A percentile compares a stretch with the other conserved stretches of the same genome.
Evolutionary conservation across 2,888 invertebrate species (phyloP).

Genomic region (Lasioglossum pauxillum): DNA sequence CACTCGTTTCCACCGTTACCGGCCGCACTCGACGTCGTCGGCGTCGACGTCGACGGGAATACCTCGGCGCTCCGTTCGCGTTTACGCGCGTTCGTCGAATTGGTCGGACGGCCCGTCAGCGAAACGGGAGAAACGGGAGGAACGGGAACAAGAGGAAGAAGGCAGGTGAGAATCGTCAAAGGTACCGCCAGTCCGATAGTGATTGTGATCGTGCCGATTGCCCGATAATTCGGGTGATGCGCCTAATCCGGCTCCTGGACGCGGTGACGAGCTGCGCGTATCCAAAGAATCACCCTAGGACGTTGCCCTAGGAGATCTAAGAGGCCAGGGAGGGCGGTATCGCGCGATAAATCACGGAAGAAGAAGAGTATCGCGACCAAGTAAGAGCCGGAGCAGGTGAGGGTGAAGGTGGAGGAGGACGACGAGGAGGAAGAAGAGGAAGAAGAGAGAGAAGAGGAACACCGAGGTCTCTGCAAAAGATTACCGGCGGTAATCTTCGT

Average conservation of each 20-base stretch:
- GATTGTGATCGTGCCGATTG: constrained; percentile 52
- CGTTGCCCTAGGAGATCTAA: background rate
- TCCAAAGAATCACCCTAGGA: background rate
- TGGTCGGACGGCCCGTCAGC: background rate
- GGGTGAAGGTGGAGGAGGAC: constrained; percentile 22
- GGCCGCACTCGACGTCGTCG: background rate
- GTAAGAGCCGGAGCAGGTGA: constrained; percentile 32
- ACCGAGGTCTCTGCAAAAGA: background rate
- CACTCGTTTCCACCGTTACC: background rate
- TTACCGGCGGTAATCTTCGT: constrained; percentile 12
- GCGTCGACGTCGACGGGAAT: background rate
- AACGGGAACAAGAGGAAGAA: background rate
- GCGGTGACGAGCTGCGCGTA: constrained; percentile 13
- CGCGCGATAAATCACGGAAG: constrained; percentile 49
- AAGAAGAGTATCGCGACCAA: constrained; percentile 35
- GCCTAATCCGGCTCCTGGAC: constrained; percentile 45
- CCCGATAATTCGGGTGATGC: constrained; percentile 30
- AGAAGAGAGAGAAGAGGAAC: background rate
- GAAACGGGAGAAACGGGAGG: background rate
- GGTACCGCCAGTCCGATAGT: background rate
- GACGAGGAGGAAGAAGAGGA: constrained; percentile 28
- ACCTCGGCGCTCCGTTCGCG: background rate
- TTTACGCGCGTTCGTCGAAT: background rate
- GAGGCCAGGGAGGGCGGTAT: background rate
- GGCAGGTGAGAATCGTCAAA: background rate